Evolutionary conservation across 2,797 vertebrate species (phyloP), one percentile per base, ranked within the genome.

Genomic region (Phalanger gymnotis): DNA sequence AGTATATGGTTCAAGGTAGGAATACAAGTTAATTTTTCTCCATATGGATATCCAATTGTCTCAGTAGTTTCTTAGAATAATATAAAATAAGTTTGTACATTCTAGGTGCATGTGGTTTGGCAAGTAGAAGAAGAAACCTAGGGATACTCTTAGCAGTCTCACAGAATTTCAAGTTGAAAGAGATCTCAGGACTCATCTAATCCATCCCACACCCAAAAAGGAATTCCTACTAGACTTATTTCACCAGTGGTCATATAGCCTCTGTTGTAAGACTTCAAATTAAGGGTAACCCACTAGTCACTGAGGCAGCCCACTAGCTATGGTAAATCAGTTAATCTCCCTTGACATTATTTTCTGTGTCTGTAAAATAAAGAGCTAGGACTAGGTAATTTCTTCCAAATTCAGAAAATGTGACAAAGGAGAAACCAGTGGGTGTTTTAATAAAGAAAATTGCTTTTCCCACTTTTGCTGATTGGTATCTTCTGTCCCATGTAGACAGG

Each of bases 401-500:
- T 10, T 87, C 13, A 51, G 27, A 87, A 57, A 87, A 87, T 87
- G 40, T 87, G n/a, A 40, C 73, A 87, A 81, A 87, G 40, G 73
- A 87, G 40, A 87, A 51, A 87, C 22, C 73, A 51, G 7, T 51
- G 40, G 47, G 40, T 87, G 22, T 51, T 81, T 87, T 47, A 47
- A 87, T 87, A 87, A 51, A 51, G 25, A 87, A 87, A 87, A 87
- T 47, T 87, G 4, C 19, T 1, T 3, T 52, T 40, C 7, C 19
- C 0, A 0, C 1, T 13, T 73, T 22, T 4, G 4, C 1, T 0
- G 9, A 19, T 34, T 66, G 51, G 16, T 9, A 1, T 53, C 13
- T 16, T 14, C 0, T 0, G 0, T 27, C 47, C 13, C 47, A 25
- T 14, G 40, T 25, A 11, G 31, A 2, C 4, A 57, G 0, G 5